Evolutionary conservation across 2,797 vertebrate genomes (phyloP), one percentile per base, ranked within the genome.

Genomic region (Pipistrellus kuhlii): DNA sequence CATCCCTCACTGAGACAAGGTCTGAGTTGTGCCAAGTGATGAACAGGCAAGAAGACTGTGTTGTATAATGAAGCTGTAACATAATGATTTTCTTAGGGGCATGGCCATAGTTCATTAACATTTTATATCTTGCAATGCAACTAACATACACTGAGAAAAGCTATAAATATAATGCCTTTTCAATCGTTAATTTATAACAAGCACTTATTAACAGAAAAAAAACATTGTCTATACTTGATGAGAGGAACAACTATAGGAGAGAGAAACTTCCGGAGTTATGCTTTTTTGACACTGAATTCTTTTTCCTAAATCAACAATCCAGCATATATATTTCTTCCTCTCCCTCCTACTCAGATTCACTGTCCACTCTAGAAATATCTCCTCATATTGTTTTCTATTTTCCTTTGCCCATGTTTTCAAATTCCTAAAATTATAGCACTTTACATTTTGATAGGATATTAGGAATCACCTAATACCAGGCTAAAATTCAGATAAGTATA

Each of bases 11-110:
- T 15, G 59, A 46, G 11, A 41, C 2, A 18, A 5, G 5, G 9
- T 30, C 1, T 0, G 44, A 53, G 3, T 4, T 14, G 2, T 8
- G 13, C 6, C 76, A 35, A 4, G 0, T 25, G 35, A 20, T 27
- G 73, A 68, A 68, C n/a, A 86, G 51, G 10, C 38, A 72, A 35
- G 14, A 35, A 80, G 27, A 35, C 1, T 11, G 6, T 18, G 11
- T 4, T 68, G 38, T 44, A 15, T 4, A 30, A 8, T 27, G 75
- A 55, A 77, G n/a, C 12, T 57, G 21, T 18, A 57, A 23, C 18
- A 25, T 12, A 21, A 66, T 55, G 55, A 44, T 11, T 44, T 81
- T 90, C 66, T 59, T 53, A 20, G 53, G 13, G 78, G 1, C 27
- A 38, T 4, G 53, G 20, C 25, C 9, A 23, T n/a, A 8, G 18